Percentiles rank a stretch among this genome's conserved stretches.
These are phyloP conservation scores for Dromius quadrimaculatus DNA, from an alignment of 2,888 invertebrate genomes.

Conservation along the genomic window DNA sequence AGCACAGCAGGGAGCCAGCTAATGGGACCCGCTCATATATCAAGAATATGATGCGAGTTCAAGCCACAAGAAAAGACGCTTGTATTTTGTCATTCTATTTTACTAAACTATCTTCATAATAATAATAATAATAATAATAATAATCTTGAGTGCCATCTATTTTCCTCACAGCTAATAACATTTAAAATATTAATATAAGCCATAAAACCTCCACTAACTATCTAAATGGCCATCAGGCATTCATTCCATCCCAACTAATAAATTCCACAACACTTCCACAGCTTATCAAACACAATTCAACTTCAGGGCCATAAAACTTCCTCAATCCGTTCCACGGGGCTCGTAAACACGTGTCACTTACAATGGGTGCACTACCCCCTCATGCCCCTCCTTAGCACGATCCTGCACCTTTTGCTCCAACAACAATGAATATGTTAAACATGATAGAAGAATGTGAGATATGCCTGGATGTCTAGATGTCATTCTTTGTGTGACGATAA, in stretches of 20 bases:
- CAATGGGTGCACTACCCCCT: conserved; percentile 21
- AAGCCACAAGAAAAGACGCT: too few species aligned
- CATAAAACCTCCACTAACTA: too few species aligned
- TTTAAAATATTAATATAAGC: too few species aligned
- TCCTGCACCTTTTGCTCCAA: background rate
- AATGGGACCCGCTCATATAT: conserved; percentile 52
- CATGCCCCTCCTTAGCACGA: background rate
- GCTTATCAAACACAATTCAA: conserved; percentile 7
- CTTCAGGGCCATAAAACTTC: conserved; percentile 8
- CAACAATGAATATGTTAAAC: conserved; percentile 34
- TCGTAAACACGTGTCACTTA: conserved; percentile 29
- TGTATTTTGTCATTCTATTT: too few species aligned
- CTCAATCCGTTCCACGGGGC: conserved; percentile 16
- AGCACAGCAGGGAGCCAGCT: conserved; percentile 53
- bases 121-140: too few species aligned
- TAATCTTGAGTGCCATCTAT: too few species aligned
- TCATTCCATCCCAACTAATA: conserved; percentile 17
- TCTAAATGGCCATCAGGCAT: too few species aligned
- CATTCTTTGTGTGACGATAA: background rate
- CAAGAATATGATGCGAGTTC: too few species aligned
- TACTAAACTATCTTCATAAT: too few species aligned
- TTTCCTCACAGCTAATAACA: too few species aligned
- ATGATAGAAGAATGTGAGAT: conserved; percentile 14
- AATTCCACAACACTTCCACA: conserved; percentile 7
- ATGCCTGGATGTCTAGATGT: conserved; percentile 3